phyloP scores from a whole-genome alignment of 1,140 invertebrate species.

The Andricus grossulariae region DNA sequence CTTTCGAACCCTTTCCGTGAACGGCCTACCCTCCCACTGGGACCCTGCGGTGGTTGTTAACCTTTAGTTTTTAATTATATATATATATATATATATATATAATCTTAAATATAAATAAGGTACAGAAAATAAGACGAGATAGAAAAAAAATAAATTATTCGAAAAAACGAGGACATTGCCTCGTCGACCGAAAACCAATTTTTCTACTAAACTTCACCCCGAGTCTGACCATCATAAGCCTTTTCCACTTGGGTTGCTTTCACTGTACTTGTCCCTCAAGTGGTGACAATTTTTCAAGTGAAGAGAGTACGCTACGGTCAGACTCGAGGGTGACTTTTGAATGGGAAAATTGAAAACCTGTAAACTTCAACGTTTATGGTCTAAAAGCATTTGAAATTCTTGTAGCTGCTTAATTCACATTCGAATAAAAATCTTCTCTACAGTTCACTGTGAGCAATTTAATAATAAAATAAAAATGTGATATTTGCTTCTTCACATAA shows the following conservation, averaged over 20 bases:
- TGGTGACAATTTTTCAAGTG: slow-evolving; percentile 24
- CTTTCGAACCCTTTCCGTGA: too few relatives aligned
- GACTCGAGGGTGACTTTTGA: background rate
- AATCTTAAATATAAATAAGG: too few relatives aligned
- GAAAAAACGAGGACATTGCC: background rate
- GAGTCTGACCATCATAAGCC: slow-evolving; percentile 8
- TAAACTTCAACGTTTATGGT: slow-evolving; percentile 6
- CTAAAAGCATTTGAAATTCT: background rate
- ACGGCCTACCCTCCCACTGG: too few relatives aligned
- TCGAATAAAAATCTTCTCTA: too few relatives aligned
- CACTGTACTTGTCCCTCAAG: slow-evolving; percentile 5
- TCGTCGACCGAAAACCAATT: background rate
- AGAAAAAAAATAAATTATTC: background rate
- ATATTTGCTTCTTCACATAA: too few relatives aligned
- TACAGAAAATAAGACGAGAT: too few relatives aligned
- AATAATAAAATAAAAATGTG: too few relatives aligned
- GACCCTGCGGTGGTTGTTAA: too few relatives aligned
- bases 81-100: too few relatives aligned
- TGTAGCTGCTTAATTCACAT: too few relatives aligned
- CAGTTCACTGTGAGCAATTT: too few relatives aligned
- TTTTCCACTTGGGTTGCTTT: slow-evolving; percentile 17
- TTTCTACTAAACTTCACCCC: slow-evolving; percentile 15
- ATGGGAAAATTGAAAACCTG: background rate
- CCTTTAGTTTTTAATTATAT: too few relatives aligned
- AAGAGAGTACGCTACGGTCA: background rate